Conservation (phyloP, 2,113 vertebrate species). For the Fulmarus glacialis region DNA sequence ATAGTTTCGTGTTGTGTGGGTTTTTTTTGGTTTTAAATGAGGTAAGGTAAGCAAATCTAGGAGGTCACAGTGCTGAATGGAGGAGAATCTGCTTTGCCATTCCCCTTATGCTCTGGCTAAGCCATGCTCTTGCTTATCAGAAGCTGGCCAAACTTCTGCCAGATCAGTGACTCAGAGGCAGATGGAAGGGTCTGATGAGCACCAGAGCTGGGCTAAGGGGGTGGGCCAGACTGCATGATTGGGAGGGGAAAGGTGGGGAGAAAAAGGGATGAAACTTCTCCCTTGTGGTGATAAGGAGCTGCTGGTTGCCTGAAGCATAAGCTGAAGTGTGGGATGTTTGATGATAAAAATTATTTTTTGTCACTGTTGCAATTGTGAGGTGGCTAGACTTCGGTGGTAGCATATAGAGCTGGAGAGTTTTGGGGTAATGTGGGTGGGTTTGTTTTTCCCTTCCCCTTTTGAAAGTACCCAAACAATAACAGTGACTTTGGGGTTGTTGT, state of each 20-base stretch:
- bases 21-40: background rate
- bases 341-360: background rate
- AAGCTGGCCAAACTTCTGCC: background rate
- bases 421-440: no score
- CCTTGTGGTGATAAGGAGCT: background rate
- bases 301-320: background rate
- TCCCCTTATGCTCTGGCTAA: background rate
- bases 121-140: background rate
- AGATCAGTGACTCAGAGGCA: background rate
- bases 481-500: background rate
- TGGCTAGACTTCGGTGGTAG: background rate
- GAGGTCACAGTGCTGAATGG: background rate
- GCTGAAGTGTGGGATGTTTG: background rate
- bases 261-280: background rate
- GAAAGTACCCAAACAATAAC: background rate
- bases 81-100: background rate
- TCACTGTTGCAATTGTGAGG: background rate
- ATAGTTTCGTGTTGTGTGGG: background rate
- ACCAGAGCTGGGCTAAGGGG: background rate
- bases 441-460: background rate
- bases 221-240: background rate
- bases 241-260: background rate
- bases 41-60: background rate
- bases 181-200: constrained; percentile 34
- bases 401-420: background rate